Base-by-base conservation (phyloP, 2,888 invertebrate genomes). In the Adelognathus sp. region DNA sequence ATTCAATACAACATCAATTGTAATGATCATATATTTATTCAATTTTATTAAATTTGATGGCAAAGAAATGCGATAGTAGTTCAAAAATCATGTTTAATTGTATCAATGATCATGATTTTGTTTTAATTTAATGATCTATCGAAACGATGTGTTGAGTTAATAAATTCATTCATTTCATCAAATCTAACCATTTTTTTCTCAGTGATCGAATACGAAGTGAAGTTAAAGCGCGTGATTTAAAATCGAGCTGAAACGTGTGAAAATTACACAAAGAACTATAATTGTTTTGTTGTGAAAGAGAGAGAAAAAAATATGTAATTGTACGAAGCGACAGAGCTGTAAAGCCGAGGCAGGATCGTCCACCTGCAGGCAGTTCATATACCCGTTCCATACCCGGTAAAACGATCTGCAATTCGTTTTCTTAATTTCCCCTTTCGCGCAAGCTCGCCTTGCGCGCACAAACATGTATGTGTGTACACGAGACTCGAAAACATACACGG, bases 361-460 rank as follows among this genome's bases (percentile, higher is more conserved):
- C 66, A 74, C 66, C 73, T 66, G 73, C 73, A 16, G 50, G 24
- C 14, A 36, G 31, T 56, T 27, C 56, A 31, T 14, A 58, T 36
- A 11, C 31, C 27, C 61, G 41, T 54, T 56, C 44, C 27, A 44
- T 27, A 3, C 14, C 29, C 6, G 9, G 41, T 54, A 66, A 71
- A 69, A 64, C 54, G 76, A 71, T 76, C 58, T 56, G 64, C 64
- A 76, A 71, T 76, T 76, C 58, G 31, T 76, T 76, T 66, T 66
- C 60, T 66, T 31, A 60, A 76, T 71, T 76, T 76, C 29, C 60
- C 66, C 60, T 41, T 61, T 76, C 52, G 66, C 41, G 41, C 60
- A 56, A 46, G 33, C 56, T 52, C 24, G 6, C 27, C 21, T 2
- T n/a, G 27, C 60, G 33, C 33, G 46, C 14, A 50, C 56, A 52